These are phyloP conservation scores for Odocoileus virginianus DNA, from an alignment of 2,113 vertebrate species.

Conservation along the genomic window DNA sequence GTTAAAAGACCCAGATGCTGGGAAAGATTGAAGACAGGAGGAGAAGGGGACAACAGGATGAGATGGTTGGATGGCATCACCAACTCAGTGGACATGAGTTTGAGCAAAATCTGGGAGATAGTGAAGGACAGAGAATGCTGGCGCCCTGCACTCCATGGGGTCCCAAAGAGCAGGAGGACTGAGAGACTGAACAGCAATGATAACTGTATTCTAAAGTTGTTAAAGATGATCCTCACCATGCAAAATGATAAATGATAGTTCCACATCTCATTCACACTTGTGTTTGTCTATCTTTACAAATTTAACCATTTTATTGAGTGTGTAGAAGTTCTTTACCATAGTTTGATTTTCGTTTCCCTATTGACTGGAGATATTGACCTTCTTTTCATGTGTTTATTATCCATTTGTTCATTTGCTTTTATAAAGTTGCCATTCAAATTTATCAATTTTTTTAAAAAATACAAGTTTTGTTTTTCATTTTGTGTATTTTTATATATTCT, in stretches of 20 bases:
- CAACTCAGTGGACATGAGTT: not conserved
- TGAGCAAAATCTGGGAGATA: not conserved
- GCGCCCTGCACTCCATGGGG: not conserved
- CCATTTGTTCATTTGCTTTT: not conserved
- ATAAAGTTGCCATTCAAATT: not conserved
- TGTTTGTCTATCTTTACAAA: not conserved
- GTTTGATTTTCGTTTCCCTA: not conserved
- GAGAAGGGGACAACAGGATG: not conserved
- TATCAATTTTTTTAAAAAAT: not conserved
- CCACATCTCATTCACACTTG: not conserved
- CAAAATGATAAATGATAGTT: not conserved
- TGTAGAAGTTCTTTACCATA: not conserved
- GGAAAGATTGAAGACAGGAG: not conserved
- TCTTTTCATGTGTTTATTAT: not conserved
- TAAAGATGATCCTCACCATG: not conserved
- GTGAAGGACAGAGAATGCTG: not conserved
- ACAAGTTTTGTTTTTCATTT: not conserved
- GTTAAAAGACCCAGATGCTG: not conserved
- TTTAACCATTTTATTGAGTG: not conserved
- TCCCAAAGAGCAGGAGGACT: not conserved
- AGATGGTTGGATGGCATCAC: not conserved
- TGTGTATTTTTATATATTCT: not conserved
- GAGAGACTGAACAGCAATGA: not conserved
- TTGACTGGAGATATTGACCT: not conserved
- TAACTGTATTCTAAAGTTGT: not conserved